Conservation (phyloP, 2,113 vertebrate genomes). For the Plecotus auritus region DNA sequence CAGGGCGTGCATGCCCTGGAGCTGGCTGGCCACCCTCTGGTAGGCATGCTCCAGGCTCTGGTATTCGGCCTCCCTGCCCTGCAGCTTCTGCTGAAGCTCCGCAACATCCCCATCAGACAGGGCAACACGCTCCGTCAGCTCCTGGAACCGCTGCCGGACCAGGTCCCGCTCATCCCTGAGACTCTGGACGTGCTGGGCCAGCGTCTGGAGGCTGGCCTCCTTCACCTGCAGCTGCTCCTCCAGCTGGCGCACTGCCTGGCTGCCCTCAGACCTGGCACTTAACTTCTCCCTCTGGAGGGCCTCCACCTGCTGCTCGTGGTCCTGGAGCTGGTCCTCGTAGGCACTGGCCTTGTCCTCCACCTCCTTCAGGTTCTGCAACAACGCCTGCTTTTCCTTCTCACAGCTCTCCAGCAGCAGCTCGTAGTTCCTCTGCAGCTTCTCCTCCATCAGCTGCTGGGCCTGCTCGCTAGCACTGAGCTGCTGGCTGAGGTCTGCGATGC, state of each 20-base stretch:
- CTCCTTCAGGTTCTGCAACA: constrained; percentile 87
- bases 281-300: constrained; percentile 86
- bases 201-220: constrained; percentile 84
- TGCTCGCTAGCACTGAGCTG: constrained; percentile 88
- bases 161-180: constrained; percentile 88
- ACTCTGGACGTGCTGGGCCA: constrained; percentile 86
- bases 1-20: constrained; percentile 86
- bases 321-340: constrained; percentile 86
- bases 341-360: constrained; percentile 86
- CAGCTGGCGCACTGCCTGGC: constrained; percentile 86
- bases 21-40: constrained; percentile 86
- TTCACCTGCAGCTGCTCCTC: constrained; percentile 88
- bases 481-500: constrained; percentile 86
- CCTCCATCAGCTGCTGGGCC: constrained; percentile 87
- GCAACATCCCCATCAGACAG: constrained; percentile 88
- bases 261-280: constrained; percentile 82
- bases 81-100: constrained; percentile 86
- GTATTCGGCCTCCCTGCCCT: constrained; percentile 88
- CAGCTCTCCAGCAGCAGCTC: constrained; percentile 88
- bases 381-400: constrained; percentile 88
- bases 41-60: constrained; percentile 87
- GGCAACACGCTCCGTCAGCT: constrained; percentile 89
- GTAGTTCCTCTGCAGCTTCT: constrained; percentile 89
- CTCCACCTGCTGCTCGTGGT: constrained; percentile 88
- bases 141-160: constrained; percentile 89